Evolutionary conservation across 2,888 invertebrate genomes (phyloP), one percentile per base, ranked within the genome.

Genomic region (Ophion costatus): DNA sequence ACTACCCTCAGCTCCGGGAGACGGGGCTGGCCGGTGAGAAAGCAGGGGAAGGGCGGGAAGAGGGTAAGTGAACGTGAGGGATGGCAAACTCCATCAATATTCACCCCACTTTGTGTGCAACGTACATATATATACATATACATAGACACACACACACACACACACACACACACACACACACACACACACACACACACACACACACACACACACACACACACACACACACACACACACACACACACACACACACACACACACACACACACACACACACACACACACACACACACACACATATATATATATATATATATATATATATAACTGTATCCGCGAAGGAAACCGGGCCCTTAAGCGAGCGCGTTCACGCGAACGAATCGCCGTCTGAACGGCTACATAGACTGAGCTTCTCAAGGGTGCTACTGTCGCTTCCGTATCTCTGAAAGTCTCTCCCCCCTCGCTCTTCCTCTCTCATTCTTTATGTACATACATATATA

Each of bases 301-400:
- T 5, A n/a, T 24, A 38, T 67, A 77, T 33, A 51, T 66, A n/a
- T 42, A 33, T 9, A 51, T 11, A 22, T 11, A 45, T 20, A 42
- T 9, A 9, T 10, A 3, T n/a, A 20, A 0, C 74, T 82, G 81
- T 86, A 70, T 6, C 84, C 75, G 83, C 80, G 81, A 85, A 88
- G 88, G 89, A 89, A 90, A 88, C 87, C 86, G 83, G 88, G 87
- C 88, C 88, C 88, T 90, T 88, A 88, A 88, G 86, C 87, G 89
- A 73, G 86, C 89, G 91, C 90, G 90, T 90, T 91, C 90, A 89
- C 88, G 90, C 89, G 89, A 86, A 88, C 84, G 87, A 89, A 89
- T 89, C 88, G 88, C 86, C 84, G 81, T 85, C 85, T 85, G 82
- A 75, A 75, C 74, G 64, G 56, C 59, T 69, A 61, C 29, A 75